Evolutionary conservation across 2,797 vertebrate genomes (phyloP).

Genomic region (Crocidura indochinensis): DNA sequence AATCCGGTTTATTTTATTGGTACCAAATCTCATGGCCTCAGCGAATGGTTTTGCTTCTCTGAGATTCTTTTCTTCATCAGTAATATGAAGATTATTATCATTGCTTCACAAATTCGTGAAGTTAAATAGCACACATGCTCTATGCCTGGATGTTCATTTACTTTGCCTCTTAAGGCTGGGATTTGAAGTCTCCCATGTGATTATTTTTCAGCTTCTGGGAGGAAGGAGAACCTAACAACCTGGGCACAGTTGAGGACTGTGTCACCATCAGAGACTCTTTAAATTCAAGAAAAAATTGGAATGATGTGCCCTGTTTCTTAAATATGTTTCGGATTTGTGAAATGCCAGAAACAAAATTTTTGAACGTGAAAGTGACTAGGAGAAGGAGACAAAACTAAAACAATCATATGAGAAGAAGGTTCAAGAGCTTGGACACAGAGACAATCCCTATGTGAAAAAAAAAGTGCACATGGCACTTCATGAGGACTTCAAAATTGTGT

Average conservation of each 20-base stretch:
- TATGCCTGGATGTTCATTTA: neutral
- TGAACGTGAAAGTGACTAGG: constrained; percentile 24
- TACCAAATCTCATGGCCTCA: neutral
- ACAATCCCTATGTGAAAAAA: neutral
- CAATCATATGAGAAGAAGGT: neutral
- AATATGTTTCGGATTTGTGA: constrained; percentile 77
- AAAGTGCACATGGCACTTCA: neutral
- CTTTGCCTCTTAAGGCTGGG: neutral
- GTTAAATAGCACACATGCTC: neutral
- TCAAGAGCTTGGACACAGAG: neutral
- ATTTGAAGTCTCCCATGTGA: neutral
- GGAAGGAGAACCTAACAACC: constrained; percentile 81
- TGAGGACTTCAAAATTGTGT: neutral
- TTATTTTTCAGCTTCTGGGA: constrained; percentile 83
- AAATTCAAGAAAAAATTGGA: constrained; percentile 80
- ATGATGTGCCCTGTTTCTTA: constrained; percentile 77
- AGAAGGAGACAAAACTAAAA: neutral
- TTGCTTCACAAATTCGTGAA: neutral
- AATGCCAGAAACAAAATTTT: constrained; percentile 55
- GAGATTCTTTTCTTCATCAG: neutral
- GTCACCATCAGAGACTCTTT: constrained; percentile 79
- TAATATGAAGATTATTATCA: neutral
- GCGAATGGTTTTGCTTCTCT: neutral
- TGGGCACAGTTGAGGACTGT: constrained; percentile 68
- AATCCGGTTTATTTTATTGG: neutral